These are phyloP conservation scores for Solenodon paradoxus DNA, from an alignment of 2,113 vertebrate genomes.

Conservation along the genomic window DNA sequence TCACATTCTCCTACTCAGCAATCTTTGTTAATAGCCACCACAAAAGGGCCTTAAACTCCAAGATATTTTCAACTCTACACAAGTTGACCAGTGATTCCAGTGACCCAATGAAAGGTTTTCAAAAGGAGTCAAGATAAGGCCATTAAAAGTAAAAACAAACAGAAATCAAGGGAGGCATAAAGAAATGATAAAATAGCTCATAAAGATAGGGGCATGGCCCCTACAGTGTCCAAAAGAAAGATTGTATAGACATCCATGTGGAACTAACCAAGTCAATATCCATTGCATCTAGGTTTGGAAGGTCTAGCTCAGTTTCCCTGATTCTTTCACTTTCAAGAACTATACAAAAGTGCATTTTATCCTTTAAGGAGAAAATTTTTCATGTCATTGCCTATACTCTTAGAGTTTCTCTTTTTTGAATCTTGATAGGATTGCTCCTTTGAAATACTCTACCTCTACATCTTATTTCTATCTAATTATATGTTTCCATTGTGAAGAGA, in stretches of 20 bases:
- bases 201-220: not conserved
- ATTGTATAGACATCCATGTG: not conserved
- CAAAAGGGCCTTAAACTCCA: not conserved
- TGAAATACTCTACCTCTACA: not conserved
- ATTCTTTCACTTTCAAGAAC: not conserved
- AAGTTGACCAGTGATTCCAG: not conserved
- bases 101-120: not conserved
- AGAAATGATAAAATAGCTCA: not conserved
- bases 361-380: not conserved
- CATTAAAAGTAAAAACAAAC: not conserved
- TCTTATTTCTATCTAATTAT: not conserved
- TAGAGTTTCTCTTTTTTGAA: not conserved
- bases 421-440: not conserved
- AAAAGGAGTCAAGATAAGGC: not conserved
- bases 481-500: not conserved
- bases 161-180: not conserved
- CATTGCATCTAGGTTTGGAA: not conserved
- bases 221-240: not conserved
- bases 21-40: not conserved
- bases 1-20: not conserved
- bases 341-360: not conserved
- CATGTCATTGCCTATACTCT: not conserved
- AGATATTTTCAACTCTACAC: not conserved
- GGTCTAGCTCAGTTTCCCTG: not conserved
- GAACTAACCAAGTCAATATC: not conserved